Evolutionary conservation across 2,888 invertebrate genomes (phyloP).

Genomic region (Drosophila acutilabella): DNA sequence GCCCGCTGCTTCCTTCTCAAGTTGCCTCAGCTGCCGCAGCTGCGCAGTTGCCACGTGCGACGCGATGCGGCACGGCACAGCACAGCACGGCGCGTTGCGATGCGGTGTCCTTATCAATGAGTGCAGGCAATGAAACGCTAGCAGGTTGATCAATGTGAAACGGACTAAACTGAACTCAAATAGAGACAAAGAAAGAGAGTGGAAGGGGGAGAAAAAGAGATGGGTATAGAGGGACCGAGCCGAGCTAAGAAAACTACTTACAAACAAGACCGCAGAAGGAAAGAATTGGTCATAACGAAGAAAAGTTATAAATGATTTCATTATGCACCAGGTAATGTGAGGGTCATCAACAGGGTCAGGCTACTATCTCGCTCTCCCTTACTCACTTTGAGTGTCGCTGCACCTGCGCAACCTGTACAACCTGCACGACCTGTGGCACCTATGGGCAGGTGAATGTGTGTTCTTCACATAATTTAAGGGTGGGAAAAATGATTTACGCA

Average conservation of each 20-base stretch:
- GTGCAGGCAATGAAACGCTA: constrained; percentile 13
- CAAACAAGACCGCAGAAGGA: constrained; percentile 7
- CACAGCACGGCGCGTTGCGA: neutral
- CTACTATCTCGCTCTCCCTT: neutral
- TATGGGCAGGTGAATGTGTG: constrained; percentile 48
- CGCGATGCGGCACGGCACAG: neutral
- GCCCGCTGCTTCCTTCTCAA: neutral
- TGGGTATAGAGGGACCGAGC: neutral
- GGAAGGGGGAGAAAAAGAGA: neutral
- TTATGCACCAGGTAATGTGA: constrained; percentile 51
- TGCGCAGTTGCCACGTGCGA: constrained; percentile 24
- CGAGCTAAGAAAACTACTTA: constrained; percentile 16
- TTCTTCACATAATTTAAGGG: constrained; percentile 46
- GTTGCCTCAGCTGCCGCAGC: constrained; percentile 26
- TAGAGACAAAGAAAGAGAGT: neutral
- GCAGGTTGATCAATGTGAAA: constrained; percentile 21
- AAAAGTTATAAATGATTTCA: constrained; percentile 78
- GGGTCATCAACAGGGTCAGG: constrained; percentile 58
- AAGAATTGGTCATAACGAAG: constrained; percentile 45
- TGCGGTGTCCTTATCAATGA: constrained; percentile 14
- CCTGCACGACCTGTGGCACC: constrained; percentile 40
- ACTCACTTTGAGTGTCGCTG: constrained; percentile 8
- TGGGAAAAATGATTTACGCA: constrained; percentile 79
- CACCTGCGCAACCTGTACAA: constrained; percentile 57
- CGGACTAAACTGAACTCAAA: neutral